Evolutionary conservation across 2,888 invertebrate genomes (phyloP), one percentile per base, ranked within the genome.

Genomic region (Epinotia demarniana): DNA sequence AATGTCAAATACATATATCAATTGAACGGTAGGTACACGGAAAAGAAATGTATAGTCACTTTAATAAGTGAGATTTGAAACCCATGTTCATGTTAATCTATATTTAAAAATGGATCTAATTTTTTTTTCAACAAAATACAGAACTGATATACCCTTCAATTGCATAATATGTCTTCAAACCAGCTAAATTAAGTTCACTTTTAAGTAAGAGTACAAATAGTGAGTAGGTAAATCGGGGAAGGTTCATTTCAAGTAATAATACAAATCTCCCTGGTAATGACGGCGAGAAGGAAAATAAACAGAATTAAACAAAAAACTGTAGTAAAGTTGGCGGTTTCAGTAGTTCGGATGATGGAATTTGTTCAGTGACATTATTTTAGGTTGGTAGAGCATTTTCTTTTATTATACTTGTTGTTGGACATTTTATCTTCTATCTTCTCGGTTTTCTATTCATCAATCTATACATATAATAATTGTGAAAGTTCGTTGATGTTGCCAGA

Each of bases 1-100:
- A 75, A 79, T 72, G 74, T 77, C 77, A 79, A 80, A 67, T 75
- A 79, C 80, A 67, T 75, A 71, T 43, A 75, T 62, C 27, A 62
- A 60, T 61, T 55, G 66, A 39, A 33, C 9, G 9, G 39, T 2
- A 39, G 9, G 39, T 2, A 39, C 39, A 39, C 39, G 8, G 33
- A 33, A 33, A 33, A 6, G 5, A 33, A 33, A 33, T 6, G 33
- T 33, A 33, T 33, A 33, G 33, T 6, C 8, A 33, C 8, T 8
- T 39, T 39, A 8, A 8, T 39, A 33, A 27, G 27, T 33, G 0
- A 9, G 39, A 39, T 39, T 39, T 39, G 8, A 39, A 39, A 39
- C 0, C 39, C 39, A 39, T 1, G 9, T 39, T 39, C 39, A 39
- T 9, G 39, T 39, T 39, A 9, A 39, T 39, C 23, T 27, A 27